These are phyloP conservation scores for Temnothorax ravouxi DNA, from an alignment of 2,888 invertebrate genomes.

Conservation along the genomic window DNA sequence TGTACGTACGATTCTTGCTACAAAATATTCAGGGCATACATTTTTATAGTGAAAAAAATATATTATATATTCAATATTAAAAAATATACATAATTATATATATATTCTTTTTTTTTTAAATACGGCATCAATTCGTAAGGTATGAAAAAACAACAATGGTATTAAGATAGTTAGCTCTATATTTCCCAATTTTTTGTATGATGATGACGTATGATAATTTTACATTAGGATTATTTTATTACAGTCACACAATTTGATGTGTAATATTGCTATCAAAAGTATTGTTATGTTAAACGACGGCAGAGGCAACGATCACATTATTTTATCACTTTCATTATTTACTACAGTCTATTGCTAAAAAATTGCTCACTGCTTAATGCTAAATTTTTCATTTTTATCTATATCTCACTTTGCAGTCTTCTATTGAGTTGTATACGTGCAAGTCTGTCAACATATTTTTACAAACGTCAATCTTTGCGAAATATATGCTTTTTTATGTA, in stretches of 20 bases:
- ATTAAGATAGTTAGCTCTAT: background rate
- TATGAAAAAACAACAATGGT: background rate
- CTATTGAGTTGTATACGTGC: background rate
- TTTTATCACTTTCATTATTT: background rate
- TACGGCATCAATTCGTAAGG: background rate
- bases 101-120: background rate
- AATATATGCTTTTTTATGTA: background rate
- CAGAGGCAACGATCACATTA: background rate
- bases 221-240: background rate
- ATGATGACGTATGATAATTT: background rate
- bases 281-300: background rate
- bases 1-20: background rate
- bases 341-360: background rate
- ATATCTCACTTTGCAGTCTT: background rate
- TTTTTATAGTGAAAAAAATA: background rate
- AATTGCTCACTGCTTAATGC: background rate
- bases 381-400: background rate
- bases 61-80: too few relatives aligned
- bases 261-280: constrained; percentile 11
- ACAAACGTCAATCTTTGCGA: background rate
- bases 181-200: background rate
- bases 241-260: background rate
- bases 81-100: too few relatives aligned
- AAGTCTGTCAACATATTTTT: constrained; percentile 7
- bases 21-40: background rate